These are phyloP conservation scores for Drosophila mercatorum DNA, from an alignment of 2,888 invertebrate species.

Conservation along the genomic window DNA sequence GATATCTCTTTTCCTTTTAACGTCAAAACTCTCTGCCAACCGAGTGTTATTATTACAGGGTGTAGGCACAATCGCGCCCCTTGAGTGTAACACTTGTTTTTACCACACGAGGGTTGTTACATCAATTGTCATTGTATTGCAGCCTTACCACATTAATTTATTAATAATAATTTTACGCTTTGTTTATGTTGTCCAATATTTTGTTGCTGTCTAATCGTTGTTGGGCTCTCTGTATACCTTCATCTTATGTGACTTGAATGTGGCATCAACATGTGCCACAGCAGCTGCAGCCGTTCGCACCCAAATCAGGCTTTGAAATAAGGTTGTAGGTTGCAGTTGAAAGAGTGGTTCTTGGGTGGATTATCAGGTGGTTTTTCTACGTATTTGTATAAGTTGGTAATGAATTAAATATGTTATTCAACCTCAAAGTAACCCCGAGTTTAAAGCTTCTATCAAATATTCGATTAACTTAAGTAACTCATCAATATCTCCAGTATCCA, in stretches of 20 bases:
- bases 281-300: slow-evolving; percentile 66
- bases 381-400: background rate
- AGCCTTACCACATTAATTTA: slow-evolving; percentile 52
- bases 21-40: background rate
- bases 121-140: slow-evolving; percentile 61
- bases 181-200: slow-evolving; percentile 72
- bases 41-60: slow-evolving; percentile 6
- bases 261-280: slow-evolving; percentile 59
- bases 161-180: slow-evolving; percentile 80
- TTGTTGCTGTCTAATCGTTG: slow-evolving; percentile 47
- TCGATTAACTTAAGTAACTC: slow-evolving; percentile 35
- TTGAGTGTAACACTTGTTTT: slow-evolving; percentile 69
- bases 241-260: slow-evolving; percentile 56
- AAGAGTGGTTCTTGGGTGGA: slow-evolving; percentile 51
- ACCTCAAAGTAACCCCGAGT: slow-evolving; percentile 58
- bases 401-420: background rate
- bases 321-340: slow-evolving; percentile 24
- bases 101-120: slow-evolving; percentile 56
- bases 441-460: background rate
- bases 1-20: background rate
- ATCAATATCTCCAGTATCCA: slow-evolving; percentile 25
- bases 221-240: slow-evolving; percentile 7
- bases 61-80: slow-evolving; percentile 17
- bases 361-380: slow-evolving; percentile 67
- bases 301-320: slow-evolving; percentile 52